phyloP scores from a whole-genome alignment of 1,140 invertebrate species.

The Zeugodacus cucurbitae region DNA sequence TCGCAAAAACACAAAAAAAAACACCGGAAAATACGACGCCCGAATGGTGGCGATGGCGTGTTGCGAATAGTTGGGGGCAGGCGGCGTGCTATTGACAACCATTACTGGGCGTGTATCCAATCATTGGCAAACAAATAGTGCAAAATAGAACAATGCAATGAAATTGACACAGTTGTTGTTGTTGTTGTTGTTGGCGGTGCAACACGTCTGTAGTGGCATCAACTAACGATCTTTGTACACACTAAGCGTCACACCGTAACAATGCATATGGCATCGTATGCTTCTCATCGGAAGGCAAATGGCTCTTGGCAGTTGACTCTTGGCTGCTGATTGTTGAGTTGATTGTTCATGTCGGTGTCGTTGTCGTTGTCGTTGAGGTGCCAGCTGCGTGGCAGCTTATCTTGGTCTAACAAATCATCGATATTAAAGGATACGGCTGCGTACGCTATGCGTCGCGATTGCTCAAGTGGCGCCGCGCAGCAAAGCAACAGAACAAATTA shows the following conservation, averaged over 20 bases:
- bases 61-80: neutral
- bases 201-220: neutral
- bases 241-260: neutral
- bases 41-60: neutral
- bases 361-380: neutral
- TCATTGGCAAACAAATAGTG: constrained; percentile 6
- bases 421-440: neutral
- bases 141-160: constrained; percentile 25
- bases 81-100: neutral
- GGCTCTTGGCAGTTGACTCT: neutral
- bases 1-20: neutral
- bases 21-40: neutral
- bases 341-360: too few species aligned
- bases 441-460: neutral
- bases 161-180: neutral
- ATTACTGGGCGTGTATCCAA: neutral
- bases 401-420: constrained; percentile 18
- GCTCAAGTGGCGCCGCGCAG: neutral
- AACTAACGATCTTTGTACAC: neutral
- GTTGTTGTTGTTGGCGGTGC: neutral
- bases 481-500: neutral
- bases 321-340: constrained; percentile 11
- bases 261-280: neutral
- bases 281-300: neutral
- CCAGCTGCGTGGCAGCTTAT: neutral